Evolutionary conservation across 2,888 invertebrate species (phyloP).

Genomic region (Gastracanthus pulcherrimus): DNA sequence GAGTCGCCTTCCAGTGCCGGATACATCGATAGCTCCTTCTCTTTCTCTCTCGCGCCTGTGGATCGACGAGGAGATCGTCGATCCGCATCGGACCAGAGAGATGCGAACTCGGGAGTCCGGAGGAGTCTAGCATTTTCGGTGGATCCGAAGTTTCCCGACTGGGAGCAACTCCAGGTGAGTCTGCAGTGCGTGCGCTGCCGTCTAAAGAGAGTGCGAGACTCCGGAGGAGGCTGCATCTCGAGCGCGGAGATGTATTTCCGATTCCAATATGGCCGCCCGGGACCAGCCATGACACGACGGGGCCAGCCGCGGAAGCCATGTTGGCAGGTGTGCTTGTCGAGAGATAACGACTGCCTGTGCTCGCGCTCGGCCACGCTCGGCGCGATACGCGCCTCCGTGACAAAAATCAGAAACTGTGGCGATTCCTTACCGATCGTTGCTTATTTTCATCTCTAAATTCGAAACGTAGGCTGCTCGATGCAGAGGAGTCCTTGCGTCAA

Average conservation of each 20-base stretch:
- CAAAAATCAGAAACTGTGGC: neutral
- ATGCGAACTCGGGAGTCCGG: neutral
- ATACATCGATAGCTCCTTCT: too few species aligned
- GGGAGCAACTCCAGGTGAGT: slow-evolving; percentile 11
- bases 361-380: neutral
- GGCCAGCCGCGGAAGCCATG: slow-evolving; percentile 76
- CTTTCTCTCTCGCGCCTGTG: too few species aligned
- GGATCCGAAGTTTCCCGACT: neutral
- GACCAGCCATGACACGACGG: slow-evolving; percentile 73
- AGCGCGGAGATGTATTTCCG: slow-evolving; percentile 62
- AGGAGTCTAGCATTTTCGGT: neutral
- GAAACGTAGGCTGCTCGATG: neutral
- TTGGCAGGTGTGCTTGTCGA: slow-evolving; percentile 76
- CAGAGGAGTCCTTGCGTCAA: neutral
- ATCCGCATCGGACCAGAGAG: neutral
- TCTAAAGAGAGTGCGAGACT: neutral
- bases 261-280: slow-evolving; percentile 75
- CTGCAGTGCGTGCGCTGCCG: neutral
- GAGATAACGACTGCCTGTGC: slow-evolving; percentile 48
- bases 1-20: neutral
- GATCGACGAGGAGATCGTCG: slow-evolving; percentile 30
- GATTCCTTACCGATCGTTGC: neutral
- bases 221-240: slow-evolving; percentile 1
- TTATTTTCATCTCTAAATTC: neutral
- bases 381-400: neutral